Percentiles rank a stretch among this genome's conserved stretches.
These are phyloP conservation scores for Actinostola sp. DNA, from an alignment of 92 coral and sea anemone genomes.

Conservation along the genomic window DNA sequence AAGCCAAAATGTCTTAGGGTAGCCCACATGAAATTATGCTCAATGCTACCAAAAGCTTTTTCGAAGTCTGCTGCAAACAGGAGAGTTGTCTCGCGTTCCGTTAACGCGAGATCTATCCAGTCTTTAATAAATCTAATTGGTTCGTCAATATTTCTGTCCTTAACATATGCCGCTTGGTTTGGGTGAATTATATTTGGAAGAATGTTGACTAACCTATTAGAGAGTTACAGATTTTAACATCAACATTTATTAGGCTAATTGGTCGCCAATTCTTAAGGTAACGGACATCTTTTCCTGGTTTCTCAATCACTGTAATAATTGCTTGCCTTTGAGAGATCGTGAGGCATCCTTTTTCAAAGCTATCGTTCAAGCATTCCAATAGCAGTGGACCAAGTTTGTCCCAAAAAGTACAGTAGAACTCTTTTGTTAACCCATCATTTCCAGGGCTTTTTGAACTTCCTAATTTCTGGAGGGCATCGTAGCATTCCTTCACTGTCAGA, in stretches of 20 bases:
- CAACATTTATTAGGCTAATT: not conserved
- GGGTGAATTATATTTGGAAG: not conserved
- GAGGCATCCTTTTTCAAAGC: too few relatives aligned
- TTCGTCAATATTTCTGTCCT: not conserved
- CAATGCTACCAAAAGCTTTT: not conserved
- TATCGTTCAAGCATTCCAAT: too few relatives aligned
- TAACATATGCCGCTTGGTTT: not conserved
- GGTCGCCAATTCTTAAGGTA: not conserved
- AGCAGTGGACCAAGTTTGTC: too few relatives aligned
- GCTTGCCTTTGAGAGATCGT: too few relatives aligned
- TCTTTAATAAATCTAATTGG: not conserved
- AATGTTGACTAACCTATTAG: not conserved
- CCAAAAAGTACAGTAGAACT: too few relatives aligned
- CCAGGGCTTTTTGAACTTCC: too few relatives aligned
- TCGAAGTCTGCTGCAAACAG: not conserved
- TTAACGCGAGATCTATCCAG: not conserved
- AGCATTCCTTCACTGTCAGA: too few relatives aligned
- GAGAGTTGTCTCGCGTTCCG: not conserved
- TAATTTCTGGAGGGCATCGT: too few relatives aligned
- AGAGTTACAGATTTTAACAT: not conserved
- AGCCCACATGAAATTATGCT: not conserved
- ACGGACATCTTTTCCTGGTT: too few relatives aligned
- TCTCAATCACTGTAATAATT: too few relatives aligned
- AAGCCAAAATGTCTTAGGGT: not conserved
- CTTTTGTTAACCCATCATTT: too few relatives aligned